Base-by-base conservation (phyloP, 2,888 invertebrate genomes). In the Clepsis dumicolana region DNA sequence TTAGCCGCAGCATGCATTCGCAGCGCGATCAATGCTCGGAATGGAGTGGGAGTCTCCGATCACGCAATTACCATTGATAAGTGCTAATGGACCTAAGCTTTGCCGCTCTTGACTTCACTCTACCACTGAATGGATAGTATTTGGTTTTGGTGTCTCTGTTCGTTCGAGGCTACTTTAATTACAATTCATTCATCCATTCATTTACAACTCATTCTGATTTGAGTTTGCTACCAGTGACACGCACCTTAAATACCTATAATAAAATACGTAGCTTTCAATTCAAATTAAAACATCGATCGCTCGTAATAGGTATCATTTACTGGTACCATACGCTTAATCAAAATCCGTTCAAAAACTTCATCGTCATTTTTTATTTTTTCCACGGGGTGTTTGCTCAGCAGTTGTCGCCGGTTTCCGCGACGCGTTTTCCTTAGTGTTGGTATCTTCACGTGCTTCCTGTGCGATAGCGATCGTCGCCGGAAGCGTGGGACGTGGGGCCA, bases 371-470 rank as follows among this genome's bases (percentile, higher is more conserved):
- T 53, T 54, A 56, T 32, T 52, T 32, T 48, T 66, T 61, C 24
- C 14, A 14, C n/a, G 54, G 25, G 50, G 35, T 18, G 50, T 65
- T 65, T 65, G 29, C 52, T 27, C 35, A 52, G 48, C 44, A 29
- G 65, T 35, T 25, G 52, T 24, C 35, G 24, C 21, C 21, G 38
- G 16, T 35, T 60, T 53, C 53, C 60, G 50, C 52, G 29, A 38
- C 4, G 25, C 52, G 41, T 44, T 59, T 64, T 32, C 62, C 52
- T 27, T 18, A 35, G 52, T 67, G 27, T 56, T 12, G 61, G 50
- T 63, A 62, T 62, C 56, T 35, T 59, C 59, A 59, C 68, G 68
- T 68, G 68, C 59, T 64, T 68, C 68, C 68, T 50, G 68, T 16
- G 38, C 38, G 68, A 68, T 68, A 64, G 57, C 52, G 18, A 68